Conservation (phyloP, 2,888 invertebrate genomes). For the Drosophila eohydei region DNA sequence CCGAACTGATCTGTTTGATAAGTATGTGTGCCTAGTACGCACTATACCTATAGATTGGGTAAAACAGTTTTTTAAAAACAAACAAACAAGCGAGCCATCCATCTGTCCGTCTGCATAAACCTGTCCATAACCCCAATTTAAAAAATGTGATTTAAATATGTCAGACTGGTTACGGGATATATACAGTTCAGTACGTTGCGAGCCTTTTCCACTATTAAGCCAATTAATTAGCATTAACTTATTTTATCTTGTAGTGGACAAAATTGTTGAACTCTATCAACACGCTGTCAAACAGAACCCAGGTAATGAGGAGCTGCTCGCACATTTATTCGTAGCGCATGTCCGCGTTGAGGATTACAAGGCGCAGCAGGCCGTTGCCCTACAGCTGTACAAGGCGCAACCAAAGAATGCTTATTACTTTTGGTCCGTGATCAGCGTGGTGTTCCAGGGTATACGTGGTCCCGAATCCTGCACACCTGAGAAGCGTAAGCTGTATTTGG, state of each 20-base stretch:
- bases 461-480: constrained; percentile 86
- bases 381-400: constrained; percentile 95
- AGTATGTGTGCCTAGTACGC: constrained; percentile 1
- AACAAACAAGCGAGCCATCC: background rate
- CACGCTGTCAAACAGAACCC: constrained; percentile 94
- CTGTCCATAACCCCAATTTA: background rate
- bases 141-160: background rate
- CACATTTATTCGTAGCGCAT: constrained; percentile 98
- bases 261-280: constrained; percentile 95
- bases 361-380: constrained; percentile 95
- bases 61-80: background rate
- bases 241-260: constrained; percentile 88
- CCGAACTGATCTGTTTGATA: constrained; percentile 17
- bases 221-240: background rate
- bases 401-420: constrained; percentile 98
- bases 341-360: constrained; percentile 95
- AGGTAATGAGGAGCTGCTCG: constrained; percentile 95
- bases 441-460: constrained; percentile 90
- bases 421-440: constrained; percentile 98
- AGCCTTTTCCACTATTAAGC: background rate
- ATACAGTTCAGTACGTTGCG: background rate
- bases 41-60: background rate
- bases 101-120: background rate
- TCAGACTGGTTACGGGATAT: background rate
- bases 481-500: constrained; percentile 90